phyloP scores from a whole-genome alignment of 2,888 invertebrate genomes.

The Polydrusus cervinus region DNA sequence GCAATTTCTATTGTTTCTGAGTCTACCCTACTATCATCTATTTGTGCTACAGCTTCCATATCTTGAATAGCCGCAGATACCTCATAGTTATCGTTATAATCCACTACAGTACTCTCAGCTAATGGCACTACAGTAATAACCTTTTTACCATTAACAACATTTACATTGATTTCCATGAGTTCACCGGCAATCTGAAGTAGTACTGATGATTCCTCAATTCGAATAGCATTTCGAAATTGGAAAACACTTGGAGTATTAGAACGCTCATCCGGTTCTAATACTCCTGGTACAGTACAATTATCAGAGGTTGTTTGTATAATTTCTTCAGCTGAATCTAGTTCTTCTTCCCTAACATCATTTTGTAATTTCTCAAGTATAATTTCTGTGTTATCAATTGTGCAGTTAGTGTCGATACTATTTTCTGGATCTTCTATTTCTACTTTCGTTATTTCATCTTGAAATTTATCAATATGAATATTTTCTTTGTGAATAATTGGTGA shows the following conservation, averaged over 20 bases:
- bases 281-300: not conserved
- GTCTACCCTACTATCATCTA: not conserved
- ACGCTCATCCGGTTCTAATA: not conserved
- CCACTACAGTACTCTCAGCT: constrained; percentile 60
- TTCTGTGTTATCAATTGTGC: not conserved
- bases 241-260: constrained; percentile 49
- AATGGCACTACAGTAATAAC: constrained; percentile 63
- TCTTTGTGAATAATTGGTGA: not conserved
- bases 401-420: too few relatives aligned
- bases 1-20: not conserved
- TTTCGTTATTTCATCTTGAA: too few relatives aligned
- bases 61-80: constrained; percentile 14
- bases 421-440: too few relatives aligned
- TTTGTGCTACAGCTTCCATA: not conserved
- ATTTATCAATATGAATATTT: not conserved
- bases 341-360: not conserved
- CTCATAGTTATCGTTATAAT: constrained; percentile 63
- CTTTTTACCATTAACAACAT: constrained; percentile 62
- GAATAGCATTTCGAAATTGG: constrained; percentile 59
- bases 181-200: constrained; percentile 63
- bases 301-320: not conserved
- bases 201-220: constrained; percentile 61
- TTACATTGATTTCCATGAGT: constrained; percentile 63
- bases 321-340: not conserved
- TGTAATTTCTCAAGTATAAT: not conserved